Evolutionary conservation across 2,113 vertebrate species (phyloP).

Genomic region (Todiramphus saurophagus): DNA sequence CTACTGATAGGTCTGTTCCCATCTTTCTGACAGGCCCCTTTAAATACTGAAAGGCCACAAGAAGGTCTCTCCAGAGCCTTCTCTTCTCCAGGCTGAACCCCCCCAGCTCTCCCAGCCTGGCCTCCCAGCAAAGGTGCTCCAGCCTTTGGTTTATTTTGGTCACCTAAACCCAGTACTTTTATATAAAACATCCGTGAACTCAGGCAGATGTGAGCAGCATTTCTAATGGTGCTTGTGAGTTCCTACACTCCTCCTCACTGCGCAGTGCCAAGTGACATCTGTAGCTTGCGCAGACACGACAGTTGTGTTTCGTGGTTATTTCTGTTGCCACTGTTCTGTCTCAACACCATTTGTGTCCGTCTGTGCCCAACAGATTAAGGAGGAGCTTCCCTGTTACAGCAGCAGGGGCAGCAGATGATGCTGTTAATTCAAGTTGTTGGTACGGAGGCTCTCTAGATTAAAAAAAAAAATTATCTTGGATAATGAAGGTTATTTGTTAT

Average conservation of each 20-base stretch:
- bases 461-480: not conserved
- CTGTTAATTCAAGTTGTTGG: not conserved
- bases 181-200: accelerated
- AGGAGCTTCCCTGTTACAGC: not conserved
- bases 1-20: not conserved
- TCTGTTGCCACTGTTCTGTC: not conserved
- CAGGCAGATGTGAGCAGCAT: not conserved
- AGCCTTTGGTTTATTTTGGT: not conserved
- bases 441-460: not conserved
- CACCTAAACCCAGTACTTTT: not conserved
- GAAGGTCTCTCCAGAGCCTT: not conserved
- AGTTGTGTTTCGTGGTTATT: not conserved
- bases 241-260: not conserved
- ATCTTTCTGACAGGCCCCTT: not conserved
- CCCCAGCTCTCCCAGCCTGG: not conserved
- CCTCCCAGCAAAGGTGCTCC: not conserved
- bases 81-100: not conserved
- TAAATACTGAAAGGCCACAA: not conserved
- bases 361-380: not conserved
- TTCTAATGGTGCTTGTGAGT: accelerated
- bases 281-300: not conserved
- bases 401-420: not conserved
- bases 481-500: not conserved
- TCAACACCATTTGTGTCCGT: not conserved
- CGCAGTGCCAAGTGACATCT: accelerated